A percentile compares a stretch with the other conserved stretches of the same genome.
Conservation (phyloP, 2,888 invertebrate species). For the Cetonia aurata region DNA sequence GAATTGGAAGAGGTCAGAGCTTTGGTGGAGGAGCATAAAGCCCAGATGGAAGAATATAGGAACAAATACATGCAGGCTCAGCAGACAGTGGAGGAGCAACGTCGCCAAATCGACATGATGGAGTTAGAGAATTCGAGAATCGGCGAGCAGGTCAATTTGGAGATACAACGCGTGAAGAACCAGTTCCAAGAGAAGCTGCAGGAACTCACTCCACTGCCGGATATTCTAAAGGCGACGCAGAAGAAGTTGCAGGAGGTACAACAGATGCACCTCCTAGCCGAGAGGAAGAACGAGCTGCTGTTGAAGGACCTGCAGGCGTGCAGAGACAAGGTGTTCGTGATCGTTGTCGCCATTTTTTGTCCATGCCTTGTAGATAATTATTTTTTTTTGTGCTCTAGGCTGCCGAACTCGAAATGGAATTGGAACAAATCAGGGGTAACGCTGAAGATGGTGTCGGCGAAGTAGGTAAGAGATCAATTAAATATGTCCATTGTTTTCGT, state of each 20-base stretch:
- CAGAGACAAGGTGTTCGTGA: constrained; percentile 70
- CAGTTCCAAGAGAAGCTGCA: constrained; percentile 81
- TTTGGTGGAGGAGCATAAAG: constrained; percentile 75
- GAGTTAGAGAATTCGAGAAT: constrained; percentile 79
- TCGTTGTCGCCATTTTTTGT: not conserved
- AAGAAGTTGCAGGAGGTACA: constrained; percentile 77
- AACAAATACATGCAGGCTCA: constrained; percentile 79
- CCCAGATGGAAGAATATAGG: constrained; percentile 77
- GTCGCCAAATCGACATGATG: constrained; percentile 77
- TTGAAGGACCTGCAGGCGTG: constrained; percentile 74
- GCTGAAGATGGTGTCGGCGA: constrained; percentile 63
- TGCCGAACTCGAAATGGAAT: constrained; percentile 61
- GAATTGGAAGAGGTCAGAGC: constrained; percentile 72
- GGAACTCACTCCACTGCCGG: constrained; percentile 77
- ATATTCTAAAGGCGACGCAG: constrained; percentile 77
- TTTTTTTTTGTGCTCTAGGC: constrained; percentile 24
- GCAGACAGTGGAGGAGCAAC: constrained; percentile 78
- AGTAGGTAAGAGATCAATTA: constrained; percentile 64
- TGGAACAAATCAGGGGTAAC: constrained; percentile 70
- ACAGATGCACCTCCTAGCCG: constrained; percentile 75
- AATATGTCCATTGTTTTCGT: not conserved
- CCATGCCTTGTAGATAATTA: not conserved
- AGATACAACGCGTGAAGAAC: constrained; percentile 78
- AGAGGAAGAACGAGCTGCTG: constrained; percentile 76
- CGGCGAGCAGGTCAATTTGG: constrained; percentile 78